A percentile compares a stretch with the other conserved stretches of the same genome.
Conservation (phyloP, 2,797 vertebrate species). For the Falco concolor region DNA sequence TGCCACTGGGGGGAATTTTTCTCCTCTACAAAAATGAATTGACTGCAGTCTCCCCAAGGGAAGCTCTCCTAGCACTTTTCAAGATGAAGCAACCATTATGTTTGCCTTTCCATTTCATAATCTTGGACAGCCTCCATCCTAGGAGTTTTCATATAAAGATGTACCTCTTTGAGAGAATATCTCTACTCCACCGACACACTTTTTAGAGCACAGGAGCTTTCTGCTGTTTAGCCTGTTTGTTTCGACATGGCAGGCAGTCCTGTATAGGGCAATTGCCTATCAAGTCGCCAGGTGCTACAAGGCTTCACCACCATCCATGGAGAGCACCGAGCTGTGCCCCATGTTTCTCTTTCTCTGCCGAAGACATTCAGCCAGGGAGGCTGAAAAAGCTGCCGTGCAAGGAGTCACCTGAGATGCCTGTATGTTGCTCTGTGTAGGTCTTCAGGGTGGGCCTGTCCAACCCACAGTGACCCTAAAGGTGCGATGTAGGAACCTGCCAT, state of each 20-base stretch:
- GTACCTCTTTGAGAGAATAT: neutral
- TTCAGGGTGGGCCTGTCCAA: neutral
- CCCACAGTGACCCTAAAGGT: neutral
- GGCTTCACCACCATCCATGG: neutral
- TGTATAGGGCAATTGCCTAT: neutral
- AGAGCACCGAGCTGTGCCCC: accelerated
- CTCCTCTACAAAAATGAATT: constrained; percentile 12
- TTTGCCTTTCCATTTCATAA: constrained; percentile 37
- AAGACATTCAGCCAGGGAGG: neutral
- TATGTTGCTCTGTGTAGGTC: neutral
- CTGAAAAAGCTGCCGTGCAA: neutral
- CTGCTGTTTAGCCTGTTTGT: neutral
- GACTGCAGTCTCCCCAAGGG: neutral
- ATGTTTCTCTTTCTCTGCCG: neutral
- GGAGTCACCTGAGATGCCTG: neutral
- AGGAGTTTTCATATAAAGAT: neutral
- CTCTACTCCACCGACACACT: neutral
- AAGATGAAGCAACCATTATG: neutral
- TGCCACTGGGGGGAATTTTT: neutral
- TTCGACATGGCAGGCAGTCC: neutral
- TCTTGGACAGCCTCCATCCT: neutral
- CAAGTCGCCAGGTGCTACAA: neutral
- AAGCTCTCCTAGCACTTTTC: neutral
- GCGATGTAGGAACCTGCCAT: accelerated
- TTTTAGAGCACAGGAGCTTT: neutral